Percentiles rank a stretch among this genome's conserved stretches.
These are phyloP conservation scores for Neoaliturus tenellus DNA, from an alignment of 2,888 invertebrate genomes.

Conservation along the genomic window DNA sequence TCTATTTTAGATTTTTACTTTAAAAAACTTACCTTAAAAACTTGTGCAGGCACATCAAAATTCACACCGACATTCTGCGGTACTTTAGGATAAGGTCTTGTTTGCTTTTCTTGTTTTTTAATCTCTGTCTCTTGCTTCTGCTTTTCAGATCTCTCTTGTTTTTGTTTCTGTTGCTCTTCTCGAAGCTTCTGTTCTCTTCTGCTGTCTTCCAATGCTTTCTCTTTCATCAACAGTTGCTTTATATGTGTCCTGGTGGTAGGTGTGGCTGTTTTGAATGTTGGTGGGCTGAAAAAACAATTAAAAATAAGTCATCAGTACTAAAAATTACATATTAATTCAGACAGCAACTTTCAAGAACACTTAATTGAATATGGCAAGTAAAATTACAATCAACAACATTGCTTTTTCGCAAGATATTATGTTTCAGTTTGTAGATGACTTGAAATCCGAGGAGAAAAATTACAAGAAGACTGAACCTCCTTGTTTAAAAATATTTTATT, in stretches of 20 bases:
- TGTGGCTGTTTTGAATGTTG: constrained; percentile 55
- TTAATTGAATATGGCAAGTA: no score
- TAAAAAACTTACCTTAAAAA: constrained; percentile 52
- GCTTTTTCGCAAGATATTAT: no score
- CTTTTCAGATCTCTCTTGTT: constrained; percentile 26
- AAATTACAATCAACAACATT: no score
- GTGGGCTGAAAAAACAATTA: constrained; percentile 54
- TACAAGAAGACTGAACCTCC: no score
- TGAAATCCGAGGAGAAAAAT: no score
- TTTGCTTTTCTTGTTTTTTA: background rate
- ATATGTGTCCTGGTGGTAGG: constrained; percentile 52
- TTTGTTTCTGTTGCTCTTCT: constrained; percentile 12
- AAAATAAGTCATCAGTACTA: no score
- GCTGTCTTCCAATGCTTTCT: constrained; percentile 46
- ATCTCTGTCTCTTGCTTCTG: background rate
- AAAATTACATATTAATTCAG: no score
- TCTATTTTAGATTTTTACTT: no score
- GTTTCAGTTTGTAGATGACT: no score
- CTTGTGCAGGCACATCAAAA: constrained; percentile 55
- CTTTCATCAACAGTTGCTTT: constrained; percentile 57
- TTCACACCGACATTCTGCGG: constrained; percentile 49
- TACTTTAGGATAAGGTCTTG: constrained; percentile 13
- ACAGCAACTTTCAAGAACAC: no score
- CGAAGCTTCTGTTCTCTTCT: constrained; percentile 28
- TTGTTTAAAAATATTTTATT: no score